Evolutionary conservation across 2,888 invertebrate genomes (phyloP), one percentile per base, ranked within the genome.

Genomic region (Dastarcus helophoroides): DNA sequence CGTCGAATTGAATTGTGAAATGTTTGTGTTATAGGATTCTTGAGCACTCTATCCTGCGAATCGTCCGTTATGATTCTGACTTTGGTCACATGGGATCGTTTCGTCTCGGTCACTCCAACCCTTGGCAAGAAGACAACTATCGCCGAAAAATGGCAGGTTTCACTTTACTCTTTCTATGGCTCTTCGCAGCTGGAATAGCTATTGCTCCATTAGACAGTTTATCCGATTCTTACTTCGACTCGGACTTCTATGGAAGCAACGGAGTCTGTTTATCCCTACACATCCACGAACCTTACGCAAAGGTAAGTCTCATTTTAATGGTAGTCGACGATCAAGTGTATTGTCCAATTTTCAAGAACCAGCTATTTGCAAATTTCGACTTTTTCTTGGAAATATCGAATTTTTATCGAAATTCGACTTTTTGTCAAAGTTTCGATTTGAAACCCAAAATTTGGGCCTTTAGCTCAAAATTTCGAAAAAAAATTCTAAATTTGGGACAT

Each of bases 41-140:
- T 73, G 14, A 69, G 68, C 50, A 73, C 73, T 2, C 56, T 73
- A 11, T 72, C 73, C 33, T 71, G 69, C 35, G 72, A 74, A 51
- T 68, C 71, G 3, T 75, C 75, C 0, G 73, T 73, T 2, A 50
- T 73, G 36, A 64, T 73, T 26, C 57, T 76, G 8, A 65, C 68
- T 1, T 43, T 74, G 35, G 72, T 76, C 32, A 75, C 75, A 1
- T 65, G 71, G 58, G 75, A 76, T 49, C 64, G 75, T 8, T 65
- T 73, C 41, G 62, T 71, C 38, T 71, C 71, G 2, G 71, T 76
- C 14, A 67, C 69, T n/a, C 62, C 68, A 38, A 71, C 74, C 8
- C 0, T 54, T 74, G 28, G 64, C 60, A 3, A 48, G 63, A 29
- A 58, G 62, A 41, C 62, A 62, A 39, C 58, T 61, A 4, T 59